These are phyloP conservation scores for Anthopleura xanthogrammica DNA, from an alignment of 92 coral and sea anemone genomes.

Conservation along the genomic window DNA sequence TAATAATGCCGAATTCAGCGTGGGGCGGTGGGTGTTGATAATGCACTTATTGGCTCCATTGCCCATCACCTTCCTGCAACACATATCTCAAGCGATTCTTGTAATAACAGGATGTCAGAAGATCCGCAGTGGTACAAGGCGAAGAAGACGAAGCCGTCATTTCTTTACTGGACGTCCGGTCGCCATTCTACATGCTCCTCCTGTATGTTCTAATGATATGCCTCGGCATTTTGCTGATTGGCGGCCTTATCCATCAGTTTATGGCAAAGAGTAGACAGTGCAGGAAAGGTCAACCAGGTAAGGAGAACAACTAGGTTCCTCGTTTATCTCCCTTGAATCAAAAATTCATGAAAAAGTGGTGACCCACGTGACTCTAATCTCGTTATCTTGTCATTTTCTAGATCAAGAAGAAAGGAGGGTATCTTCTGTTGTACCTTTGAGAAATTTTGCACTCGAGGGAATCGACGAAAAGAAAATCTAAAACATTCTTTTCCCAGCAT, in stretches of 20 bases:
- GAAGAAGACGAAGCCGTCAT: constrained; percentile 17
- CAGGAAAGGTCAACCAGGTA: not conserved
- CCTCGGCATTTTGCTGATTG: constrained; percentile 4
- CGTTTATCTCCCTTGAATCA: not conserved
- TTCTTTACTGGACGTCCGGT: not conserved
- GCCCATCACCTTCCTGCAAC: not conserved
- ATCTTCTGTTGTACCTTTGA: not conserved
- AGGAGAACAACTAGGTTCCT: not conserved
- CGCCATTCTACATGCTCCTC: constrained; percentile 5
- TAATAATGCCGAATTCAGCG: too few species aligned
- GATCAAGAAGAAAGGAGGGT: not conserved
- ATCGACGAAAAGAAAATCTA: not conserved
- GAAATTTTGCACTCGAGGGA: not conserved
- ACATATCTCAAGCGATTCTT: not conserved
- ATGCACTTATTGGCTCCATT: too few species aligned
- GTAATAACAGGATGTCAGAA: not conserved
- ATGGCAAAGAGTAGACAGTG: not conserved
- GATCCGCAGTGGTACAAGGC: not conserved
- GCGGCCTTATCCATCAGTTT: constrained; percentile 19
- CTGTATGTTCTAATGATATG: constrained; percentile 14
- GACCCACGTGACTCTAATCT: not conserved
- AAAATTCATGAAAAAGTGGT: too few species aligned
- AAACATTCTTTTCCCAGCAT: not conserved
- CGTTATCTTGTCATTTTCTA: not conserved
- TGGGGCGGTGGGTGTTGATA: too few species aligned